Evolutionary conservation across 2,888 invertebrate species (phyloP), one percentile per base, ranked within the genome.

Genomic region (Ferdinandea cuprea): DNA sequence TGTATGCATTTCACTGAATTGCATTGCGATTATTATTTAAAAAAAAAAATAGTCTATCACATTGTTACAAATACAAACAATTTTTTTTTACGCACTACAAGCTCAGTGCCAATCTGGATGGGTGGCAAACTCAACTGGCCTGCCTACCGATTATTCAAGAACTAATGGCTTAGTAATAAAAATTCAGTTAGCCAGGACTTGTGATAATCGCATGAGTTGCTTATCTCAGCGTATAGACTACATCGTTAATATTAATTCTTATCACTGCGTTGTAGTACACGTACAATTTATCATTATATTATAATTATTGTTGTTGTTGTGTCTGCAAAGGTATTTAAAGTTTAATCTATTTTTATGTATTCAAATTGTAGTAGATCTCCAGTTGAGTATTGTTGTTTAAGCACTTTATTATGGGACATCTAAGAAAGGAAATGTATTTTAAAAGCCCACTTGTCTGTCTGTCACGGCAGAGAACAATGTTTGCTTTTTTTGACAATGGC

Each of bases 111-210:
- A 58, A 30, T 40, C 1, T 19, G 21, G 9, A 32, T 15, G n/a
- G 52, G 25, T 17, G 11, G 11, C 19, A 9, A 37, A 73, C 40
- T 40, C n/a, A 56, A 58, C 80, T 50, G 13, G 25, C 63, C 80
- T 30, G 28, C 8, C 30, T 19, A 46, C 42, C 30, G 74, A 50
- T 30, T 74, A 44, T 58, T 54, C n/a, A 50, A 44, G 21, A 44
- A 80, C 80, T 80, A 63, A 80, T 56, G 35, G 56, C 15, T 32
- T 11, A 42, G 40, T 25, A 58, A 69, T 68, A 44, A 21, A 52
- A 42, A 40, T 15, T 32, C 11, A 58, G 68, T 61, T 74, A 63
- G 56, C 17, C 69, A 80, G 80, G 74, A 74, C 73, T 63, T 15
- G n/a, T 28, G 80, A 69, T 63, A 68, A 54, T 48, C 58, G 8